These are phyloP conservation scores for Ciconia boyciana DNA, from an alignment of 2,113 vertebrate genomes.

Conservation along the genomic window DNA sequence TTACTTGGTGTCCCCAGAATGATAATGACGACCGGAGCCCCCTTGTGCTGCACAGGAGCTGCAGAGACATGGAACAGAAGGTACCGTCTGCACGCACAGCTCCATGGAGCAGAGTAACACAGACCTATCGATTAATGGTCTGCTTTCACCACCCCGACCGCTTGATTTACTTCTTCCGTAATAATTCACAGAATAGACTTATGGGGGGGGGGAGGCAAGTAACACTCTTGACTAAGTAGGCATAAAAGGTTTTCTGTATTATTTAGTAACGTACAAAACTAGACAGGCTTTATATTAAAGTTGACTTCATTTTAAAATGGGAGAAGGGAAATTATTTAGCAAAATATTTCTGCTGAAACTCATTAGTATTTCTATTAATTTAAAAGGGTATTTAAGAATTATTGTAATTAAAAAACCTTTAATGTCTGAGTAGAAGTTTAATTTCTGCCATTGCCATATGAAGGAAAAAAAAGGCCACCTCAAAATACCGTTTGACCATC, in stretches of 20 bases:
- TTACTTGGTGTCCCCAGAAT: background rate
- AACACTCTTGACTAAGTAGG: background rate
- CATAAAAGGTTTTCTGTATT: background rate
- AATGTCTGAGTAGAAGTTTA: background rate
- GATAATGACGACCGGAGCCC: background rate
- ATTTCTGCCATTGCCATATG: background rate
- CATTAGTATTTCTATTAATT: background rate
- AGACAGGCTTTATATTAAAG: background rate
- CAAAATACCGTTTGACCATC: constrained; percentile 21
- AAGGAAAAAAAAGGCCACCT: background rate
- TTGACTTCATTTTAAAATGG: background rate
- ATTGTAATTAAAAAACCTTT: background rate
- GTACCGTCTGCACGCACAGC: background rate
- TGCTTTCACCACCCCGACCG: background rate
- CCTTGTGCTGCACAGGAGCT: background rate
- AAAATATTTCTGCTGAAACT: background rate
- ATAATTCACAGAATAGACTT: background rate
- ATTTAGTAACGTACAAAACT: background rate
- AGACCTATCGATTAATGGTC: background rate
- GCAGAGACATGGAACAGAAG: background rate
- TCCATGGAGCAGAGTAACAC: background rate
- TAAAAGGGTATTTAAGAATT: background rate
- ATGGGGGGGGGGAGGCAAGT: background rate
- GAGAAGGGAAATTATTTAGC: background rate
- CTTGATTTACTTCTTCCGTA: background rate